Conservation (phyloP, 2,888 invertebrate genomes). For the Hemaris fuciformis region DNA sequence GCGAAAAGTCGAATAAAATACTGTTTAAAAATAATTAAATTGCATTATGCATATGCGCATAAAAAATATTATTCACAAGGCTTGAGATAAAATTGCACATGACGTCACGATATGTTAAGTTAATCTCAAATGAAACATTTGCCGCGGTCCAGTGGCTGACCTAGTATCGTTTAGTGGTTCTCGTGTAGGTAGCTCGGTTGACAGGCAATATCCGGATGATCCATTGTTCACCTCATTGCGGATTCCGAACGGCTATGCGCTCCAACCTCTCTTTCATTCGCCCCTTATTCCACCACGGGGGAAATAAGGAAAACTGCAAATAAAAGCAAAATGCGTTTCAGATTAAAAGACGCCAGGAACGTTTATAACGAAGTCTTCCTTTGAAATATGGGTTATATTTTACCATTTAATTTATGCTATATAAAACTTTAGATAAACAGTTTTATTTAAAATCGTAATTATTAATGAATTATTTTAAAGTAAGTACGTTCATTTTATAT, state of each 20-base stretch:
- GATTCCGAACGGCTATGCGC: slow-evolving; percentile 61
- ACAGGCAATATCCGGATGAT: slow-evolving; percentile 79
- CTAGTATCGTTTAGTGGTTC: slow-evolving; percentile 43
- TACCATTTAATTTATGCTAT: neutral
- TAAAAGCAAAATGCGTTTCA: slow-evolving; percentile 43
- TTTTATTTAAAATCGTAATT: no score
- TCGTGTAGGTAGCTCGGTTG: slow-evolving; percentile 58
- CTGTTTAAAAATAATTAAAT: no score
- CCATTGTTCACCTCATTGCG: slow-evolving; percentile 77
- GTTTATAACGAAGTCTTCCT: neutral
- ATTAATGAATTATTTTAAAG: no score
- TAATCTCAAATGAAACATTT: slow-evolving; percentile 41
- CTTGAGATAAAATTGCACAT: neutral
- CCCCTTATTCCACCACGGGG: slow-evolving; percentile 38
- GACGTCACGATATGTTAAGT: slow-evolving; percentile 25
- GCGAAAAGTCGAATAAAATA: no score
- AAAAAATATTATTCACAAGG: no score
- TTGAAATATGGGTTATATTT: neutral
- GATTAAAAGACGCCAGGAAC: slow-evolving; percentile 27
- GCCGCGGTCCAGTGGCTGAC: slow-evolving; percentile 32
- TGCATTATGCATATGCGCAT: no score
- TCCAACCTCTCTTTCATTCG: slow-evolving; percentile 49
- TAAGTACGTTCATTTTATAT: no score
- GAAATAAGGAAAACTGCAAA: slow-evolving; percentile 51
- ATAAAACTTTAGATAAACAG: no score